A percentile compares a stretch with the other conserved stretches of the same genome.
Evolutionary conservation across 1,140 invertebrate species (phyloP).

Genomic region (Drosophila subpulchrella): DNA sequence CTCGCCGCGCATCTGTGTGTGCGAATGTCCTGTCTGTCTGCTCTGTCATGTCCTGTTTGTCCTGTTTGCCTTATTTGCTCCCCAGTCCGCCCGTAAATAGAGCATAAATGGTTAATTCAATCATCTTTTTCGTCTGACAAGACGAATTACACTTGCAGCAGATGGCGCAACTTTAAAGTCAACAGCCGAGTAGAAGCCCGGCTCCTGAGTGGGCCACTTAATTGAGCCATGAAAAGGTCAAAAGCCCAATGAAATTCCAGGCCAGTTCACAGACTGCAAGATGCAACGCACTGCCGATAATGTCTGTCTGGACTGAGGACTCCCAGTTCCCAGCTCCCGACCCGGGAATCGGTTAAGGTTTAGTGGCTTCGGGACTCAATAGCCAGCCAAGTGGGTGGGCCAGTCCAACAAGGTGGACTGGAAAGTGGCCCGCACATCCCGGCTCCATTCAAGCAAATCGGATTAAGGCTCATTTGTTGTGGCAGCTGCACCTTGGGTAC

Average conservation of each 20-base stretch:
- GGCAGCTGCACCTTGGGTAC: conserved; percentile 66
- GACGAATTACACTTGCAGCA: conserved; percentile 53
- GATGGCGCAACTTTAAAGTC: conserved; percentile 19
- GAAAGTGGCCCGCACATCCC: conserved; percentile 39
- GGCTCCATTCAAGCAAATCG: conserved; percentile 73
- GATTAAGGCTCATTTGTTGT: conserved; percentile 84
- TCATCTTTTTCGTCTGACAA: conserved; percentile 58
- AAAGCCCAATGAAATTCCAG: conserved; percentile 15
- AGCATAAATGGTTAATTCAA: conserved; percentile 78
- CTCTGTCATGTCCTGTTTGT: conserved; percentile 41
- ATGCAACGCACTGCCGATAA: background rate
- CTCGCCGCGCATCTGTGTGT: conserved; percentile 12
- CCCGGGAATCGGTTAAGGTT: conserved; percentile 68
- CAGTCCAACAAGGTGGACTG: no score
- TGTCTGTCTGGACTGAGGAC: background rate
- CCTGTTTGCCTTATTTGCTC: conserved; percentile 45
- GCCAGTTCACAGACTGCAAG: conserved; percentile 4
- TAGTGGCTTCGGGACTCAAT: conserved; percentile 57
- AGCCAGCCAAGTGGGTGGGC: conserved; percentile 31
- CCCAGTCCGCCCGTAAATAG: conserved; percentile 50
- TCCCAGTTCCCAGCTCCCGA: no score
- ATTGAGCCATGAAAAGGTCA: conserved; percentile 38
- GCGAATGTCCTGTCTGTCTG: conserved; percentile 34
- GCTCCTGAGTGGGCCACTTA: conserved; percentile 11
- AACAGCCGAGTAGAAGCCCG: no score